Evolutionary conservation across 1,140 invertebrate genomes (phyloP).

Genomic region (Cylas formicarius): DNA sequence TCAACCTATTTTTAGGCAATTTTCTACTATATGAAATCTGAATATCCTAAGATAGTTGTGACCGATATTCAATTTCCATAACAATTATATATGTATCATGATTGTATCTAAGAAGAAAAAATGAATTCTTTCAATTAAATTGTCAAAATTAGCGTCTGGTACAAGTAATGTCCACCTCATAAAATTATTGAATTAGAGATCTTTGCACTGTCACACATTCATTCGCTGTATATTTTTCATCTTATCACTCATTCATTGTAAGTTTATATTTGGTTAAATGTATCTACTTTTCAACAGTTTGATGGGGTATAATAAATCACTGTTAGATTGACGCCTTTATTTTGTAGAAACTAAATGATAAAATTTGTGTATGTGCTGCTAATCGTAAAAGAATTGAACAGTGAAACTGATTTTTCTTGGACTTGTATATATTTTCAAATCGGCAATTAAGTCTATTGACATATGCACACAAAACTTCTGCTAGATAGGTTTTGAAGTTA

Average conservation of each 20-base stretch:
- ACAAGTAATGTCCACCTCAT: too few relatives aligned
- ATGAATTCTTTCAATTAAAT: too few relatives aligned
- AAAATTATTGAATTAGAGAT: slow-evolving; percentile 1
- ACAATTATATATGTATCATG: too few relatives aligned
- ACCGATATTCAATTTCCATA: too few relatives aligned
- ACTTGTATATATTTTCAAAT: slow-evolving; percentile 14
- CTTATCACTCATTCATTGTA: slow-evolving; percentile 7
- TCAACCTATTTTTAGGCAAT: too few relatives aligned
- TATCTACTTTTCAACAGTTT: slow-evolving; percentile 39
- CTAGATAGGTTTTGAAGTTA: neutral
- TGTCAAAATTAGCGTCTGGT: too few relatives aligned
- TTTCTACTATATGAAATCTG: too few relatives aligned
- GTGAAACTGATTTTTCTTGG: slow-evolving; percentile 20
- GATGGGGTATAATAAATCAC: slow-evolving; percentile 32
- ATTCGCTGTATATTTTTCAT: slow-evolving; percentile 4
- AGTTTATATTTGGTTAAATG: slow-evolving; percentile 25
- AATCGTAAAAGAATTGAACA: slow-evolving; percentile 32
- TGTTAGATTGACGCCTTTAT: too few relatives aligned
- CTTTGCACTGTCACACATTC: neutral
- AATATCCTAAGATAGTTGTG: too few relatives aligned
- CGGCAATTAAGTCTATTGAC: slow-evolving; percentile 7
- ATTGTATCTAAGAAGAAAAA: too few relatives aligned
- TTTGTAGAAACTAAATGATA: too few relatives aligned
- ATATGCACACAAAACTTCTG: neutral
- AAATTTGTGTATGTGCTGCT: slow-evolving; percentile 39